Evolutionary conservation across 2,113 vertebrate species (phyloP).

Genomic region (Passer domesticus): DNA sequence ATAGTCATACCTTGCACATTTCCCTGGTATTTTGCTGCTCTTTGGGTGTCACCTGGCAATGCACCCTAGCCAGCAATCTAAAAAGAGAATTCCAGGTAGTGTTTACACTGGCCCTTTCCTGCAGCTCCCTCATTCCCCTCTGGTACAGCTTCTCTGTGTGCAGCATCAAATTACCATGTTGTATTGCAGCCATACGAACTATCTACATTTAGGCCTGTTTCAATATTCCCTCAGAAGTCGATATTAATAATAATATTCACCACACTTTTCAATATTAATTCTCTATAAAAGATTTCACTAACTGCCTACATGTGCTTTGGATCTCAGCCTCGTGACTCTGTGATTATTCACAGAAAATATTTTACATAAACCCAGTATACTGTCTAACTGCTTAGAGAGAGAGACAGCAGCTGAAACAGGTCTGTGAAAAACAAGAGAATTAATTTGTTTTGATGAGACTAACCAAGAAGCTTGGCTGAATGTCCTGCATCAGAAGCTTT

Average conservation of each 20-base stretch:
- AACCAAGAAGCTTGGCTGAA: neutral
- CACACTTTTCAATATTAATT: conserved; percentile 4
- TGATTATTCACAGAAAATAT: conserved; percentile 20
- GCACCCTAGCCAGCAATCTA: neutral
- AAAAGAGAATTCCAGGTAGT: conserved; percentile 33
- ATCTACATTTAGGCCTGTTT: neutral
- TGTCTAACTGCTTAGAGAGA: neutral
- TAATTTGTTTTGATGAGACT: neutral
- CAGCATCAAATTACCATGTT: conserved; percentile 28
- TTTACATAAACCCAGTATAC: neutral
- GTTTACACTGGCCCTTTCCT: neutral
- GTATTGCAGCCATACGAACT: conserved; percentile 4
- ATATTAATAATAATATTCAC: neutral
- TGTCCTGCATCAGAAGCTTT: neutral
- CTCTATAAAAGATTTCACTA: neutral
- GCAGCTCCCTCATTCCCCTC: neutral
- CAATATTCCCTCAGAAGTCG: neutral
- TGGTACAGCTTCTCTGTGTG: neutral
- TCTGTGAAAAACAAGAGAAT: neutral
- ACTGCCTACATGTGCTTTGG: neutral
- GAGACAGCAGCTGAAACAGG: neutral
- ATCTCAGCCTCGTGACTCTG: neutral
- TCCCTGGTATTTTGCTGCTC: neutral
- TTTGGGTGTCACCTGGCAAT: neutral
- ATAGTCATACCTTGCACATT: neutral